Percentiles rank a stretch among this genome's conserved stretches.
Conservation (phyloP, 2,888 invertebrate genomes). For the Synergus umbraculus region DNA sequence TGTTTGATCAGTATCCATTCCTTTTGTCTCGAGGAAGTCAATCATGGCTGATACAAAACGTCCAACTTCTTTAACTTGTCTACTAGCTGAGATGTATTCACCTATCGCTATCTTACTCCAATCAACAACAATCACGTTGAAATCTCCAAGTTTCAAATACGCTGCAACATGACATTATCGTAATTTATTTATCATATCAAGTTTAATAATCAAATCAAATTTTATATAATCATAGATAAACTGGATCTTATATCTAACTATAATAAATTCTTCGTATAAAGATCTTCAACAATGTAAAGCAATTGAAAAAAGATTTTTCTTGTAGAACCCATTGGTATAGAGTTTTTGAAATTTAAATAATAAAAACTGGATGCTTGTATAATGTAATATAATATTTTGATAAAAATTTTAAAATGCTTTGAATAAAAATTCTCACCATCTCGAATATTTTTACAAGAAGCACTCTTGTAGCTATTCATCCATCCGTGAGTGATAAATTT, state of each 20-base stretch:
- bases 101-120: conserved; percentile 62
- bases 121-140: conserved; percentile 69
- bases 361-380: no score
- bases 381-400: not conserved
- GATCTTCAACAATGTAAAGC: no score
- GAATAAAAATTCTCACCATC: conserved; percentile 61
- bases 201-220: not conserved
- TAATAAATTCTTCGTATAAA: no score
- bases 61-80: conserved; percentile 60
- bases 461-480: conserved; percentile 58
- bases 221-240: not conserved
- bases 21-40: conserved; percentile 61
- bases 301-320: no score
- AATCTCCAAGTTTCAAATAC: conserved; percentile 62
- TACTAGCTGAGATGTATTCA: conserved; percentile 59
- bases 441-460: conserved; percentile 59
- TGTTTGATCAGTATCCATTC: conserved; percentile 57
- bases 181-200: not conserved
- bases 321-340: no score
- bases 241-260: no score
- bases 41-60: conserved; percentile 63
- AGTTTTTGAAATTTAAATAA: no score
- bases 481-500: conserved; percentile 69
- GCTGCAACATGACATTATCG: conserved; percentile 56
- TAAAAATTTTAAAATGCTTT: not conserved